Base-by-base conservation (phyloP, 2,797 vertebrate species). In the Urosaurus nigricauda region DNA sequence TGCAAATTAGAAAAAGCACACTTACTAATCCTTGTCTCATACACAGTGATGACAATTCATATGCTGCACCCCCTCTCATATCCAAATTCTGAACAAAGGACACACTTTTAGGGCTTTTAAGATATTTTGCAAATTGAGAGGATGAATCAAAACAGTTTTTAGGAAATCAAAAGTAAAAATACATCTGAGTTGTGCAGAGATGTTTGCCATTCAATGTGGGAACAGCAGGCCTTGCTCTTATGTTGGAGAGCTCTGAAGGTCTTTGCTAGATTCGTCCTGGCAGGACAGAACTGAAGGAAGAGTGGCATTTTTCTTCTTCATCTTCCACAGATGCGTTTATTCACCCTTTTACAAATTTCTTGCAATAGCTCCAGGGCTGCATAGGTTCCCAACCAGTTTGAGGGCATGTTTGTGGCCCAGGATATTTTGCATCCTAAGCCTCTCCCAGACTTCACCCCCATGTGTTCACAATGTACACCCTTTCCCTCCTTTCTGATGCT, bases 1-100 rank as follows among this genome's bases (percentile, higher is more conserved):
- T 88, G 56, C 6, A 84, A 84, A 40, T 26, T 21, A 88, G 82
- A 84, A 79, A n/a, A 26, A 88, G 14, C 35, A 70, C 35, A 51
- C 40, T 37, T 21, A 88, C 5, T 8, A 68, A 12, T 56, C 63
- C n/a, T 79, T 32, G 29, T 43, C 51, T 37, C 11, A 1, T 29
- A n/a, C 37, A 56, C 35, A 88, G 29, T 32, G 29, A 40, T 77
- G n/a, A 60, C 24, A 47, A 16, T 37, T 74, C 40, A 13, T 81
- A 47, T 47, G 51, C 71, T 63, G 12, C 13, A 74, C 6, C 53
- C 6, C 37, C 58, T 29, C n/a, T 43, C 58, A 75, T 1, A 21
- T 37, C 60, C 19, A 37, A 70, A 77, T 29, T 77, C 4, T 40
- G 26, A 26, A 53, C 17, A n/a, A 77, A 83, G 14, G n/a, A 75